Conservation (phyloP, 2,113 vertebrate species). For the Caloenas nicobarica region DNA sequence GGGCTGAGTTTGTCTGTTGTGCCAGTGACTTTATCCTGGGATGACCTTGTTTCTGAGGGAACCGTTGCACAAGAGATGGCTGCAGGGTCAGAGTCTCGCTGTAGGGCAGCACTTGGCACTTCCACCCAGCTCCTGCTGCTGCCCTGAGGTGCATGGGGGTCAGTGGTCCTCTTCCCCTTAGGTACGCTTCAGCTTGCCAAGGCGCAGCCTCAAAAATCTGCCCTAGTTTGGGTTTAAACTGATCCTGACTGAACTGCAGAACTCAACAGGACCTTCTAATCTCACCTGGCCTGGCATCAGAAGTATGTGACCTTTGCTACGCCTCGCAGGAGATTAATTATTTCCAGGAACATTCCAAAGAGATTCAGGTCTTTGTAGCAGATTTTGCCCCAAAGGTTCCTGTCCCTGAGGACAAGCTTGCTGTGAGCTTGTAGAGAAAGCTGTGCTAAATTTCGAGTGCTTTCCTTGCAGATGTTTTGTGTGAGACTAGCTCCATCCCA, state of each 20-base stretch:
- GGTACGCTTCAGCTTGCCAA: not conserved
- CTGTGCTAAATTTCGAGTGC: not conserved
- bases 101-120: fast-evolving
- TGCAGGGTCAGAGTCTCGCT: not conserved
- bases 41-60: not conserved
- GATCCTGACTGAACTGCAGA: not conserved
- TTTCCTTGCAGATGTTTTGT: conserved; percentile 20
- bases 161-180: not conserved
- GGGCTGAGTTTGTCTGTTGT: not conserved
- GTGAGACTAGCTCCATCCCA: not conserved
- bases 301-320: not conserved
- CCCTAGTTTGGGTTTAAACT: not conserved
- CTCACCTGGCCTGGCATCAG: not conserved
- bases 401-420: not conserved
- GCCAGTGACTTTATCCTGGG: not conserved
- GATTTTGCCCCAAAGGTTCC: not conserved
- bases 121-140: not conserved
- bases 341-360: not conserved
- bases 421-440: not conserved
- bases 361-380: not conserved
- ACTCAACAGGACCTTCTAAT: not conserved
- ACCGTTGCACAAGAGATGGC: fast-evolving
- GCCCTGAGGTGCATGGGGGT: not conserved
- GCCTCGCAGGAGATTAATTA: not conserved
- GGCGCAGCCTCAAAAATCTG: not conserved